phyloP scores from a whole-genome alignment of 2,797 vertebrate species.

The Hylomyscus alleni region DNA sequence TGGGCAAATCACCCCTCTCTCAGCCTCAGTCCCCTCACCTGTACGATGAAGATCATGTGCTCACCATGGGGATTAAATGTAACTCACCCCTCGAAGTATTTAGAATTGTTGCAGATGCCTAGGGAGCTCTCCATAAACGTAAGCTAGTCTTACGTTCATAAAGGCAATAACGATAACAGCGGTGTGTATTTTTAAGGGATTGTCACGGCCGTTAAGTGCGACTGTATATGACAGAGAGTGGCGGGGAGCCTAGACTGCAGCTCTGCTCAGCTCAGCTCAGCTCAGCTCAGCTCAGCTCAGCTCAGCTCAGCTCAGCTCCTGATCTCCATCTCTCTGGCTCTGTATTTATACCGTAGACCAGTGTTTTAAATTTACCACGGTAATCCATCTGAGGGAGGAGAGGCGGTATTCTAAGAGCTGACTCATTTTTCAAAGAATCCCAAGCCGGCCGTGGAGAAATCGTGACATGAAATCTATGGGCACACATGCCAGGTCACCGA shows the following conservation, averaged over 20 bases:
- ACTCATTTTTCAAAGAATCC: slow-evolving; percentile 67
- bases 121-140: background rate
- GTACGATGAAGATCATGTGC: background rate
- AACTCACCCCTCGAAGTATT: background rate
- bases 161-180: slow-evolving; percentile 5
- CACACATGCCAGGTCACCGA: background rate
- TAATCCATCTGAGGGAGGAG: slow-evolving; percentile 25
- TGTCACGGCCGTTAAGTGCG: slow-evolving; percentile 23
- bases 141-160: background rate
- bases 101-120: background rate
- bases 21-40: background rate
- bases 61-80: rapidly evolving
- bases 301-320: slow-evolving; percentile 1
- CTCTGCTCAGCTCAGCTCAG: background rate
- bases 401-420: slow-evolving; percentile 15
- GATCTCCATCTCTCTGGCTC: background rate
- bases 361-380: slow-evolving; percentile 40
- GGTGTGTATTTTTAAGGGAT: slow-evolving; percentile 41
- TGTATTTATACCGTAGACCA: background rate
- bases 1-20: background rate
- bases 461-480: background rate
- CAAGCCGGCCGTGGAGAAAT: background rate
- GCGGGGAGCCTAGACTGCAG: background rate
- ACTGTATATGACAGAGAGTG: slow-evolving; percentile 13
- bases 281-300: background rate